These are phyloP conservation scores for Pectinophora gossypiella DNA, from an alignment of 1,140 invertebrate species.

Conservation along the genomic window DNA sequence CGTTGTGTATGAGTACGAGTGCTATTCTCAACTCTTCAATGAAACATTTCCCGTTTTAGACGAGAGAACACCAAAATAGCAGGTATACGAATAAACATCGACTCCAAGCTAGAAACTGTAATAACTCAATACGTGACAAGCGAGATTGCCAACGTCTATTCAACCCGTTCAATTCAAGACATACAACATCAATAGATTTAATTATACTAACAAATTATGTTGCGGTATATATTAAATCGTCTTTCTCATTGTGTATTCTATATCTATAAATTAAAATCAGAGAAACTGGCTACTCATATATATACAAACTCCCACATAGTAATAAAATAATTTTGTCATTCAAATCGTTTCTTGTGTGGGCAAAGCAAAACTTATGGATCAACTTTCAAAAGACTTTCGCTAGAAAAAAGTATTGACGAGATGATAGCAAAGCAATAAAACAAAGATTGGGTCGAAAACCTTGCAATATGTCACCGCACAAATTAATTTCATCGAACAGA, in stretches of 20 bases:
- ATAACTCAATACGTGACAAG: too few relatives aligned
- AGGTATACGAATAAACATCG: too few relatives aligned
- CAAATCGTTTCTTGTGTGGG: neutral
- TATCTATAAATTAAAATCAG: neutral
- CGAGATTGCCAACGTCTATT: too few relatives aligned
- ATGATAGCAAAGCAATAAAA: neutral
- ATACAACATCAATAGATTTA: too few relatives aligned
- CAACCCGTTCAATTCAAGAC: too few relatives aligned
- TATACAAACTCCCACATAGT: neutral
- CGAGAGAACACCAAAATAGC: neutral
- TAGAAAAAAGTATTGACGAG: neutral
- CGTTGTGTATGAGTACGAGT: neutral
- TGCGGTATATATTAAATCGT: too few relatives aligned
- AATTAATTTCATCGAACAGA: neutral
- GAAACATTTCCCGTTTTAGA: neutral
- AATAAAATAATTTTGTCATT: neutral
- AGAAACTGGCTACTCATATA: neutral
- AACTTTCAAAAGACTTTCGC: neutral
- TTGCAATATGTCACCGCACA: neutral
- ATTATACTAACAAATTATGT: too few relatives aligned
- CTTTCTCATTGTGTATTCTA: too few relatives aligned
- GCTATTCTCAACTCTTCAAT: constrained; percentile 3
- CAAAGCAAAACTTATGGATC: too few relatives aligned
- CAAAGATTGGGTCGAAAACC: too few relatives aligned
- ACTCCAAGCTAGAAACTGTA: too few relatives aligned